Evolutionary conservation across 2,888 invertebrate genomes (phyloP), one percentile per base, ranked within the genome.

Genomic region (Hypercompe scribonia): DNA sequence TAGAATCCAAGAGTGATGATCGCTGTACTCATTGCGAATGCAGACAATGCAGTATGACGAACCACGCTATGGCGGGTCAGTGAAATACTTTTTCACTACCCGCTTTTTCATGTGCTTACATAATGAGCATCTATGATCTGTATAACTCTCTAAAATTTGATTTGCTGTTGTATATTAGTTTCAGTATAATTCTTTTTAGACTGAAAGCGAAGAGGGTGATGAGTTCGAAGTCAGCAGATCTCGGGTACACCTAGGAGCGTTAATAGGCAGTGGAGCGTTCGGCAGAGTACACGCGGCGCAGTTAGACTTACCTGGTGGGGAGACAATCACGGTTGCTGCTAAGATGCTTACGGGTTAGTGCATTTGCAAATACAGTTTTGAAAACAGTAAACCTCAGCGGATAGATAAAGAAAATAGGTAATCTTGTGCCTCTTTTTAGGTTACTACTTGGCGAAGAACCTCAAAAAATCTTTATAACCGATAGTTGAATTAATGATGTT

Each of bases 241-340:
- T 34, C 84, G 96, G 81, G 92, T 97, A 3, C 93, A 94, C 66
- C 87, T 96, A 0, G 96, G 96, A 0, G 90, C 93, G 0, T 90
- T 96, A 85, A 96, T 98, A 81, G 98, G 98, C 1, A 97, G 96
- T 81, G 98, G 98, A 0, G 97, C 97, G 13, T 98, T 98, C 88
- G 98, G 98, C 0, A 95, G 96, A 65, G 98, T 98, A 0, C 97
- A 96, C 86, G 96, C 96, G 33, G 98, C 97, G 0, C 96, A 96
- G 1, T 96, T 97, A 10, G 96, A 96, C 73, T 93, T 95, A 88
- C 92, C 96, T 0, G 93, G 92, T 0, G 95, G 85, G 86, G 96
- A 87, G 86, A 95, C 88, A 84, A 80, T 95, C 24, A 93, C 95
- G 0, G 97, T 98, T 0, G 98, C 98, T 11, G 97, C 98, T 15